Percentiles rank a stretch among this genome's conserved stretches.
phyloP scores from a whole-genome alignment of 30 jellyfish, hydroid and myxozoan species.

The Nemopilema nomurai region DNA sequence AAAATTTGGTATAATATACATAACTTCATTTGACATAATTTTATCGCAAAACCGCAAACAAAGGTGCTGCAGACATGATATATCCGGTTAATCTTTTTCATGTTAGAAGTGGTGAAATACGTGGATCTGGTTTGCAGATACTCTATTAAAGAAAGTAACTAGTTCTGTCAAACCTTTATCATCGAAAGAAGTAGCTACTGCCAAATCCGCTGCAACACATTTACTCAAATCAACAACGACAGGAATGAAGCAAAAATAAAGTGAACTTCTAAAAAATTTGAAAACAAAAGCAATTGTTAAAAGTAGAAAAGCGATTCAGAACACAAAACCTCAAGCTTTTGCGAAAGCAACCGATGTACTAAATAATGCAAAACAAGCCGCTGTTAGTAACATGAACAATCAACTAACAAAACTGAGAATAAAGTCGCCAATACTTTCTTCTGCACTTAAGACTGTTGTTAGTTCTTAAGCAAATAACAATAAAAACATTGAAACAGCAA shows the following conservation, averaged over 20 bases:
- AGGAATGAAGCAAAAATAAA: not conserved
- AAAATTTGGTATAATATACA: not conserved
- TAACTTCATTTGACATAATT: no score
- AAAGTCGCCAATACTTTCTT: not conserved
- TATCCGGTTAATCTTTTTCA: not conserved
- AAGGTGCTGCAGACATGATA: not conserved
- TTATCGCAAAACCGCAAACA: not conserved
- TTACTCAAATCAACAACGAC: not conserved
- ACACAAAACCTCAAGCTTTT: no score
- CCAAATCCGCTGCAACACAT: not conserved
- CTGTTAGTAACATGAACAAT: not conserved
- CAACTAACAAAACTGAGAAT: not conserved
- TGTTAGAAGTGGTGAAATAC: not conserved
- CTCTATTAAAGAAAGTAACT: not conserved
- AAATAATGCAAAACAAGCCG: not conserved
- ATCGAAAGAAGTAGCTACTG: not conserved
- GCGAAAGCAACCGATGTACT: no score
- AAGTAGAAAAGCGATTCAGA: not conserved
- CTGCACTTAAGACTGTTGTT: not conserved
- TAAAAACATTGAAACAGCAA: no score
- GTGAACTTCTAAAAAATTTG: no score
- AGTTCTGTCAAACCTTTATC: not conserved
- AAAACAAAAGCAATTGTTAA: not conserved
- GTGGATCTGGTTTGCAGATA: no score
- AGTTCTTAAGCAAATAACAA: no score